Conservation (phyloP, 2,113 vertebrate species). For the Larimichthys crocea region DNA sequence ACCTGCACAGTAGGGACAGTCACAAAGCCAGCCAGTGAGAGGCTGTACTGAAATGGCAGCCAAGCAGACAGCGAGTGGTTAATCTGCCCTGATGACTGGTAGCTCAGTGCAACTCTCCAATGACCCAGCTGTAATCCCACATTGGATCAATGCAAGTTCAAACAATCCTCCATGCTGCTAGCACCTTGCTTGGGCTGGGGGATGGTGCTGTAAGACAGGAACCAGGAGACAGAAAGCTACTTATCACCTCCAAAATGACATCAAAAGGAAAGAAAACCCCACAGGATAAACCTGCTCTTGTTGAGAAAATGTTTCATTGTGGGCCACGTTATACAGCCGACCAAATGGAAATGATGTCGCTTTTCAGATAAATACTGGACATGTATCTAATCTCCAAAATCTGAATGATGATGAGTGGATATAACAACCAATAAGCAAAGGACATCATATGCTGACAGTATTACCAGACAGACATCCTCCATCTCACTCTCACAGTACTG, state of each 20-base stretch:
- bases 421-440: slow-evolving; percentile 70
- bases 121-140: slow-evolving; percentile 83
- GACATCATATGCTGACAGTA: slow-evolving; percentile 71
- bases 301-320: slow-evolving; percentile 50
- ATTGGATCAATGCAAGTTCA: slow-evolving; percentile 83
- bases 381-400: slow-evolving; percentile 57
- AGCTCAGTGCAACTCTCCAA: slow-evolving; percentile 78
- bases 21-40: slow-evolving; percentile 57
- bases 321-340: slow-evolving; percentile 13
- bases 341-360: slow-evolving; percentile 51
- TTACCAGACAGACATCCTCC: slow-evolving; percentile 78
- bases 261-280: slow-evolving; percentile 76
- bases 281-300: slow-evolving; percentile 61
- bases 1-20: slow-evolving; percentile 56
- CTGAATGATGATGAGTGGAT: slow-evolving; percentile 59
- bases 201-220: slow-evolving; percentile 69
- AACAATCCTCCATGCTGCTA: slow-evolving; percentile 79
- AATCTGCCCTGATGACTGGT: slow-evolving; percentile 80
- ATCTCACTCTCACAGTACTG: slow-evolving; percentile 77
- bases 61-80: slow-evolving; percentile 75
- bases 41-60: slow-evolving; percentile 69
- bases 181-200: slow-evolving; percentile 73
- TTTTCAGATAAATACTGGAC: slow-evolving; percentile 49
- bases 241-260: slow-evolving; percentile 84
- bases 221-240: slow-evolving; percentile 78